Percentiles rank a stretch among this genome's conserved stretches.
These are phyloP conservation scores for Remorina albescens DNA, from an alignment of 2,797 vertebrate species.

Conservation along the genomic window DNA sequence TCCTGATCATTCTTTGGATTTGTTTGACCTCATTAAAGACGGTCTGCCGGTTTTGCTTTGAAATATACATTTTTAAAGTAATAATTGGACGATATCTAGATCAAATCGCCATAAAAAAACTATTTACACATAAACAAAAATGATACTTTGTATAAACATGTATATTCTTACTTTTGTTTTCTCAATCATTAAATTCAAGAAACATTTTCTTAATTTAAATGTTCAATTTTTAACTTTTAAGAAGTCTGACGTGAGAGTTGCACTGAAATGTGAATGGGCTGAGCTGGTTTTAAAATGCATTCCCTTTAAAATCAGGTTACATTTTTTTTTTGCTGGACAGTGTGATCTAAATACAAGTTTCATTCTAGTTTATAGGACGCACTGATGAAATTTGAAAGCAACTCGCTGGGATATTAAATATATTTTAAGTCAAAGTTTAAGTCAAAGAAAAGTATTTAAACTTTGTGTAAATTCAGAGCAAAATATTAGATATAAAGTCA, in stretches of 20 bases:
- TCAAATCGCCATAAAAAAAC: too few species aligned
- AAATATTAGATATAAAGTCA: not conserved
- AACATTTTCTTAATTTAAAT: not conserved
- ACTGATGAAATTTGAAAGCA: not conserved
- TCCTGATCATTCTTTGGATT: conserved; percentile 30
- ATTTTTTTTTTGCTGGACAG: not conserved
- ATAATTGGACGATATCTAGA: not conserved
- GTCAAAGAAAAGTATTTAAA: not conserved
- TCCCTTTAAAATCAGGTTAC: too few species aligned
- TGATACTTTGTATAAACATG: not conserved
- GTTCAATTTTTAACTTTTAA: not conserved
- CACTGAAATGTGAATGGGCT: not conserved
- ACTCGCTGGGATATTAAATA: not conserved
- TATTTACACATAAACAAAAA: too few species aligned
- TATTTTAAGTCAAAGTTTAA: not conserved
- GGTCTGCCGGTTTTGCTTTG: not conserved
- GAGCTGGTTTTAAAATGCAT: too few species aligned
- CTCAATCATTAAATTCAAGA: not conserved
- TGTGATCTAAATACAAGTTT: not conserved
- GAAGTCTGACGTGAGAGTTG: not conserved
- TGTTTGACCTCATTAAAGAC: conserved; percentile 15
- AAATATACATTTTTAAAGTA: not conserved
- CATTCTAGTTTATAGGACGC: not conserved
- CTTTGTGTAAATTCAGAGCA: not conserved
- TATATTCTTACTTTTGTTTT: not conserved